Evolutionary conservation across 2,888 invertebrate genomes (phyloP), one percentile per base, ranked within the genome.

Genomic region (Eupithecia centaureata): DNA sequence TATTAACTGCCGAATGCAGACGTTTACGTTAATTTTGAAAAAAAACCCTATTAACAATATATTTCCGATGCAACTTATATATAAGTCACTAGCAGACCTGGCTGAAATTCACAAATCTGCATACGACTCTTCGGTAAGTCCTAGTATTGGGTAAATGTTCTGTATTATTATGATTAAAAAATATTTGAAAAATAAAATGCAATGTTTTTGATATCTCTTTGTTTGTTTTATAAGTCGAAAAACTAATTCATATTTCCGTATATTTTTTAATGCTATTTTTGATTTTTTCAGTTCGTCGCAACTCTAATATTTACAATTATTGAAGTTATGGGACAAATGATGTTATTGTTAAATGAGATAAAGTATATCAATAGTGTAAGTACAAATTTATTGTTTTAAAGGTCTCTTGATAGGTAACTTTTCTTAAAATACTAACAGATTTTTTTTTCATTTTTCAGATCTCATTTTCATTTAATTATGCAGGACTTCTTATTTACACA

Each of bases 41-140:
- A 5, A 52, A 2, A 52, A 15, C 10, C 12, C 22, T 52, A 52
- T 15, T 2, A 27, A 27, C 15, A 25, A 52, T n/a, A 27, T 52
- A 15, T 27, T 18, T 27, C 8, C 27, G 2, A 25, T 52, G 27
- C 52, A 52, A 0, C 27, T 52, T 52, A 52, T 52, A 7, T 52
- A 52, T 52, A 52, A 52, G 27, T 52, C 52, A 52, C 15, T 52
- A 52, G 52, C 52, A 13, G 52, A 52, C 15, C 15, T 52, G 52
- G 8, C 27, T 13, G 52, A 27, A 27, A 52, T 15, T 27, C 27
- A 52, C 27, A 27, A 52, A 52, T 27, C 52, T 27, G 52, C 52
- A 25, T 52, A 27, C 8, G 27, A 25, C 27, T 13, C 52, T 15
- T 27, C 8, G 52, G 52, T 52, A n/a, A 52, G 52, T 51, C 10